phyloP scores from a whole-genome alignment of 2,113 vertebrate species.

The Columba livia region DNA sequence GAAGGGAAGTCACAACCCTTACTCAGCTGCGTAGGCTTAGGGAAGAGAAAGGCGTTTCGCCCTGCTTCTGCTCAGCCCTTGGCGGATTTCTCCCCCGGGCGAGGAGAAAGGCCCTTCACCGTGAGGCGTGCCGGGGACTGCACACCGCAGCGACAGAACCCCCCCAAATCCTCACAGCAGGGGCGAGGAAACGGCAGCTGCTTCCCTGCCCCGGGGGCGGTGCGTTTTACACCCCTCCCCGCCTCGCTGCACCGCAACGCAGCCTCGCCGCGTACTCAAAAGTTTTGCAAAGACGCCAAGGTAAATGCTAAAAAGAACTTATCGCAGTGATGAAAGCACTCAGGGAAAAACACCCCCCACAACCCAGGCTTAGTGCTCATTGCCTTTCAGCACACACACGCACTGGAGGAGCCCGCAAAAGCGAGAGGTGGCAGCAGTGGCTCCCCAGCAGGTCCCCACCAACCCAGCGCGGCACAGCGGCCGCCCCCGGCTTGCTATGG shows the following conservation, averaged over 20 bases:
- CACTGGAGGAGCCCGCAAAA: neutral
- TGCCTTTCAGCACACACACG: fast-evolving
- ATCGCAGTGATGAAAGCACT: fast-evolving
- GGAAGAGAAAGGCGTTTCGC: neutral
- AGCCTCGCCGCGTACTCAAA: too few species aligned
- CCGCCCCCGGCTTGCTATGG: neutral
- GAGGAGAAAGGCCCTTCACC: neutral
- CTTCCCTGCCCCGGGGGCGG: neutral
- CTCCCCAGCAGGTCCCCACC: neutral
- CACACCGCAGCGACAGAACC: neutral
- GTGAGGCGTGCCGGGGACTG: too few species aligned
- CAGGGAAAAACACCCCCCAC: too few species aligned
- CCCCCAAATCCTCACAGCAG: too few species aligned
- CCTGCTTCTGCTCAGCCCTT: neutral
- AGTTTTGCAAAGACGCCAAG: neutral
- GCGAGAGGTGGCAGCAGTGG: neutral
- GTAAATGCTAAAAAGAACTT: neutral
- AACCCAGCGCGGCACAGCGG: neutral
- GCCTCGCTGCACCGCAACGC: neutral
- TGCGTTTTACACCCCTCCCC: neutral
- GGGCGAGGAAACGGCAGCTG: neutral
- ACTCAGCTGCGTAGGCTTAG: neutral
- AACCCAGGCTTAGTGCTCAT: neutral
- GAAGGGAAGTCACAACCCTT: neutral
- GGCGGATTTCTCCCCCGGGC: neutral